phyloP scores from a whole-genome alignment of 2,888 invertebrate genomes.

The Calephelis perditalis region DNA sequence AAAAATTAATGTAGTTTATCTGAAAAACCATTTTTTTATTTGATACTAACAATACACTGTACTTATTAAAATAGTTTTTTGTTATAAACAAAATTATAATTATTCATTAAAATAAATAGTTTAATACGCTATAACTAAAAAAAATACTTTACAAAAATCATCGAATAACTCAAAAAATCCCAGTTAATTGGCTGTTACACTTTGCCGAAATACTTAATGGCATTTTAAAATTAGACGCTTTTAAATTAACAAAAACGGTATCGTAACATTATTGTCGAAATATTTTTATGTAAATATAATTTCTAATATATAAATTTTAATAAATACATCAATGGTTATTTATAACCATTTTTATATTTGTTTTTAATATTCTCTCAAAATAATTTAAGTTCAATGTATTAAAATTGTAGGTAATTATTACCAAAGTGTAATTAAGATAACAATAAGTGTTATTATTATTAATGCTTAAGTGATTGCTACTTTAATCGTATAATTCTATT shows the following conservation, averaged over 20 bases:
- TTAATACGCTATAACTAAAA: no score
- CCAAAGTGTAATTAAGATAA: slow-evolving; percentile 75
- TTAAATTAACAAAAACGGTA: not conserved
- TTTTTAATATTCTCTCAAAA: slow-evolving; percentile 42
- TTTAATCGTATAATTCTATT: slow-evolving; percentile 6
- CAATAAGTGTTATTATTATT: slow-evolving; percentile 45
- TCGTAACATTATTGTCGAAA: not conserved
- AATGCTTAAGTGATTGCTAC: slow-evolving; percentile 12
- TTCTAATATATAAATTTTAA: slow-evolving; percentile 18
- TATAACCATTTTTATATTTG: slow-evolving; percentile 24
- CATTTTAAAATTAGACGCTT: slow-evolving; percentile 7
- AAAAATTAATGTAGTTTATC: no score
- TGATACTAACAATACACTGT: no score
- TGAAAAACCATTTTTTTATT: no score
- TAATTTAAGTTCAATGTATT: slow-evolving; percentile 48
- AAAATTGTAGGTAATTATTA: slow-evolving; percentile 69
- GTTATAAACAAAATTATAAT: no score
- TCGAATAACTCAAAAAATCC: not conserved
- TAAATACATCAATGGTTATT: slow-evolving; percentile 18
- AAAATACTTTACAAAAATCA: not conserved
- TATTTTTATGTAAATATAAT: slow-evolving; percentile 20
- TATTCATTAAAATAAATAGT: no score
- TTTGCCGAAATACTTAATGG: slow-evolving; percentile 10
- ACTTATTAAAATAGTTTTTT: no score
- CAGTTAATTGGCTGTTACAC: slow-evolving; percentile 6